Conservation (phyloP, 2,797 vertebrate species). For the Caiman crocodilus region DNA sequence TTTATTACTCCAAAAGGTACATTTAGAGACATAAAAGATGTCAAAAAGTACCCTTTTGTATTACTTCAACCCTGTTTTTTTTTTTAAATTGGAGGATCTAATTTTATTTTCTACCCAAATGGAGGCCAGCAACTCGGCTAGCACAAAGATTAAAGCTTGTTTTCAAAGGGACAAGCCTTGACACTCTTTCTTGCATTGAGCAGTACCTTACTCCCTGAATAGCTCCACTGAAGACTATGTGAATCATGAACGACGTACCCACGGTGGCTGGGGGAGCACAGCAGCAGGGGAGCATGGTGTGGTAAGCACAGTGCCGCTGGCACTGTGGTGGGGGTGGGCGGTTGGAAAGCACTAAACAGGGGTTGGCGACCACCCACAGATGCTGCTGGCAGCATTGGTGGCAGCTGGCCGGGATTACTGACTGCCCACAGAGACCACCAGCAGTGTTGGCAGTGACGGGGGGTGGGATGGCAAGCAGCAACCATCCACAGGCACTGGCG, state of each 20-base stretch:
- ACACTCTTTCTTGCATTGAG: background rate
- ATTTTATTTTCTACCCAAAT: conserved; percentile 17
- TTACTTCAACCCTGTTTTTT: conserved; percentile 14
- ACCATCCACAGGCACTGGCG: no score
- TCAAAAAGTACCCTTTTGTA: conserved; percentile 35
- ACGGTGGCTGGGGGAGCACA: background rate
- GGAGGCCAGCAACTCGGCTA: background rate
- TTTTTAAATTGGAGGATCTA: conserved; percentile 20
- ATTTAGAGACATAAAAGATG: conserved; percentile 60
- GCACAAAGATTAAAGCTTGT: background rate
- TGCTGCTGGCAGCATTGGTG: no score
- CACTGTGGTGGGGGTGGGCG: no score
- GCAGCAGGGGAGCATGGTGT: no score
- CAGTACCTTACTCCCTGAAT: background rate
- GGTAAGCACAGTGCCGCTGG: background rate
- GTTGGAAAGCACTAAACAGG: no score
- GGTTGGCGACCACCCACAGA: no score
- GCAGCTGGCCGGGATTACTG: no score
- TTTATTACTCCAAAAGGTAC: conserved; percentile 54
- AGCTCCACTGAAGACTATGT: rapidly evolving
- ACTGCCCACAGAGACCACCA: no score
- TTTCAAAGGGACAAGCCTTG: background rate
- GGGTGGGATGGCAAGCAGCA: no score
- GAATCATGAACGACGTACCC: background rate
- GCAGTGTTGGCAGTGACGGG: no score